phyloP scores from a whole-genome alignment of 2,113 vertebrate species.

The Scomber colias region DNA sequence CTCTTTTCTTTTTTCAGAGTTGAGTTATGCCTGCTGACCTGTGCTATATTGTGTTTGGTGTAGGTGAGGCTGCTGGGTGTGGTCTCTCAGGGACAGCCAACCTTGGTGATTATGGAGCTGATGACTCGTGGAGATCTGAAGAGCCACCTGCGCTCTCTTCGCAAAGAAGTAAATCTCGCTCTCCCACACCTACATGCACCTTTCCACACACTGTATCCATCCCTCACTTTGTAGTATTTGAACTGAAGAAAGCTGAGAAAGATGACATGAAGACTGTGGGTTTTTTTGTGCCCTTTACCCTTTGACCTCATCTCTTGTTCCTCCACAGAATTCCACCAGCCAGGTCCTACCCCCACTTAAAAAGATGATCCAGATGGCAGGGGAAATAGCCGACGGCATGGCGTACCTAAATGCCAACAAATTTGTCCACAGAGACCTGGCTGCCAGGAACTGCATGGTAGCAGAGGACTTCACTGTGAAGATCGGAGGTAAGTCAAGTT shows the following conservation, averaged over 20 bases:
- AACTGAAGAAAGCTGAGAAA: constrained; percentile 9
- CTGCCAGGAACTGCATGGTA: constrained; percentile 99
- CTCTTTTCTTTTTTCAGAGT: background rate
- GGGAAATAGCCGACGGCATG: constrained; percentile 98
- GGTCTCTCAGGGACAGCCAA: constrained; percentile 98
- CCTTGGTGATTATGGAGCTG: constrained; percentile 98
- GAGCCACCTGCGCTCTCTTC: constrained; percentile 94
- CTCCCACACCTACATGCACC: background rate
- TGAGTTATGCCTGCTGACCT: constrained; percentile 7
- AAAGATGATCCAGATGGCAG: constrained; percentile 99
- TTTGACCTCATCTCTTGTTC: constrained; percentile 16
- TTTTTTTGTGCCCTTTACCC: constrained; percentile 2
- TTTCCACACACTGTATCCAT: constrained; percentile 2
- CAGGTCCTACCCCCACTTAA: constrained; percentile 93
- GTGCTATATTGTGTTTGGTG: constrained; percentile 54
- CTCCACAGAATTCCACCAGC: constrained; percentile 87
- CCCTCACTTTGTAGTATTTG: background rate
- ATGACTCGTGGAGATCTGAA: constrained; percentile 99
- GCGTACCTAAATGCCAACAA: constrained; percentile 99
- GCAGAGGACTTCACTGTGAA: constrained; percentile 98
- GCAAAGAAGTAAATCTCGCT: constrained; percentile 88
- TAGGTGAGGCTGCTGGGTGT: constrained; percentile 97
- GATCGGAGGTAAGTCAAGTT: constrained; percentile 90
- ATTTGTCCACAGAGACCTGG: constrained; percentile 97
- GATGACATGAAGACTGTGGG: background rate